phyloP scores from a whole-genome alignment of 2,888 invertebrate species.

The Conops quadrifasciatus region DNA sequence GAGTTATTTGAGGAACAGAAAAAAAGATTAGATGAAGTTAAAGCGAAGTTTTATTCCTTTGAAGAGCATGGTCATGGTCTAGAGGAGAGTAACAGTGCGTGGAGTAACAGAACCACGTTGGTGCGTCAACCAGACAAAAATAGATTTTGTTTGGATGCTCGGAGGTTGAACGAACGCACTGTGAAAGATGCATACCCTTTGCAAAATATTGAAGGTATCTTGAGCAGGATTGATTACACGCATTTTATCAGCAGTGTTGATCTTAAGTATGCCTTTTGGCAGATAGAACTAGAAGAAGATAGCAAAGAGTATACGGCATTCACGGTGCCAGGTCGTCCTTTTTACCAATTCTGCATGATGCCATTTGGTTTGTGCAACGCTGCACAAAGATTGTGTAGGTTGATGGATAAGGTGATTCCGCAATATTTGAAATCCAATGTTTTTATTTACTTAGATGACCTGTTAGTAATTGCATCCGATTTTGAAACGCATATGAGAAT shows the following conservation, averaged over 20 bases:
- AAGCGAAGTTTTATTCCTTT: no score
- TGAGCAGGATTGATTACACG: constrained; percentile 44
- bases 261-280: constrained; percentile 36
- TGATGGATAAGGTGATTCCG: constrained; percentile 46
- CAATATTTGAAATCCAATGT: constrained; percentile 36
- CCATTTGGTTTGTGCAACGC: constrained; percentile 39
- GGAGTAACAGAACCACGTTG: constrained; percentile 50
- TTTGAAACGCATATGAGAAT: constrained; percentile 36
- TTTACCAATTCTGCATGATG: constrained; percentile 39
- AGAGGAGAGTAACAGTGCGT: constrained; percentile 49
- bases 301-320: constrained; percentile 35
- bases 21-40: no score
- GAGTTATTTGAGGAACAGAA: no score
- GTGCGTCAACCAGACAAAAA: no score
- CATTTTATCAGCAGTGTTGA: constrained; percentile 47
- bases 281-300: constrained; percentile 32
- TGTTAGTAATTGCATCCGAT: constrained; percentile 29
- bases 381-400: constrained; percentile 41
- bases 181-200: no score
- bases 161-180: no score
- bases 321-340: constrained; percentile 37
- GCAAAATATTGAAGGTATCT: no score
- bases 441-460: constrained; percentile 40
- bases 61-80: no score
- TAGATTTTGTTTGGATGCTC: no score